Percentiles rank a stretch among this genome's conserved stretches.
Conservation (phyloP, 2,888 invertebrate species). For the Elmis aenea region DNA sequence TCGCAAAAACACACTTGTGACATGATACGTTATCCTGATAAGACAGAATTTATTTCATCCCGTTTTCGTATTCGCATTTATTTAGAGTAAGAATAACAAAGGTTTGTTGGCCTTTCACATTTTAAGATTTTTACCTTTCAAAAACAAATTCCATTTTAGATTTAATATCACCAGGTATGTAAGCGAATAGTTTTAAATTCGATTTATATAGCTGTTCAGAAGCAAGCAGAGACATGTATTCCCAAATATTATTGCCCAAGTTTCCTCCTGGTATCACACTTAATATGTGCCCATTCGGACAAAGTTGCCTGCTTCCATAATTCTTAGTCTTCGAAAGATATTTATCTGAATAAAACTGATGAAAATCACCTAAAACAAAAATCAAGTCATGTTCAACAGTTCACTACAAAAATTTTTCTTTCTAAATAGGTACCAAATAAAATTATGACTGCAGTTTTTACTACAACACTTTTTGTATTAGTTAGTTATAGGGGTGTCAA, state of each 20-base stretch:
- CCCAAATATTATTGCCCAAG: constrained; percentile 21
- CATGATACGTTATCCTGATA: no score
- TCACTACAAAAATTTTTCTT: background rate
- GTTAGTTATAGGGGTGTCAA: no score
- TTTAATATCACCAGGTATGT: constrained; percentile 10
- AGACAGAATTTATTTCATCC: no score
- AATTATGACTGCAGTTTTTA: no score
- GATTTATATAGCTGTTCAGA: constrained; percentile 7
- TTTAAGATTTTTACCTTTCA: constrained; percentile 10
- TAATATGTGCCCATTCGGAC: constrained; percentile 1
- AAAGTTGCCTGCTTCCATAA: no score
- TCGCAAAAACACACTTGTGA: no score
- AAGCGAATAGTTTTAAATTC: constrained; percentile 7
- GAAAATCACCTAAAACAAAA: no score
- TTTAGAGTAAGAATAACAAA: background rate
- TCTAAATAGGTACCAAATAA: no score
- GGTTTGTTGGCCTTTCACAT: background rate
- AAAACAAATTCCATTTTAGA: constrained; percentile 13
- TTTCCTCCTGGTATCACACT: constrained; percentile 7
- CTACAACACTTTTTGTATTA: no score
- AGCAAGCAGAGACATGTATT: constrained; percentile 21
- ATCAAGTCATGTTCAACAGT: no score
- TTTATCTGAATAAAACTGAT: no score
- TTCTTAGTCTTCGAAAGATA: no score
- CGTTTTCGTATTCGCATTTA: background rate